Evolutionary conservation across 1,140 invertebrate species (phyloP).

Genomic region (Drosophila aff.): DNA sequence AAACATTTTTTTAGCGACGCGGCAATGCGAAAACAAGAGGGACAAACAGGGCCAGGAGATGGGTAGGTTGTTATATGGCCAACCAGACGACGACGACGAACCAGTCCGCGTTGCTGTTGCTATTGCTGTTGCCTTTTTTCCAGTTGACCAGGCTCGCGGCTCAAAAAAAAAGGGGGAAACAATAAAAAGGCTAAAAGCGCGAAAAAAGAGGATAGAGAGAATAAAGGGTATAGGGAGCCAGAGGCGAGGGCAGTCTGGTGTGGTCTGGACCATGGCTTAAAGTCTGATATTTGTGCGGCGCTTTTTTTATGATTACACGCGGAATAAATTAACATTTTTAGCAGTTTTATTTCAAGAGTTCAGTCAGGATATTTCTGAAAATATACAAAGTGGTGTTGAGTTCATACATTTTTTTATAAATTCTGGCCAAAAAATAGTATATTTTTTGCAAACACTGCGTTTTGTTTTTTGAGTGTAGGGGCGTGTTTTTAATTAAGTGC

Average conservation of each 20-base stretch:
- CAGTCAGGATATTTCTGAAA: not conserved
- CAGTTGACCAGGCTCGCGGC: constrained; percentile 76
- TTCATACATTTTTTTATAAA: not conserved
- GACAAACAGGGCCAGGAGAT: constrained; percentile 7
- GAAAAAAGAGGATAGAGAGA: constrained; percentile 22
- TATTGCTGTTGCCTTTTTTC: constrained; percentile 68
- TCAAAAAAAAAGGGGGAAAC: constrained; percentile 15
- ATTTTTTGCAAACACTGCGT: too few relatives aligned
- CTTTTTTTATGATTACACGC: constrained; percentile 13
- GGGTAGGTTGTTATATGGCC: constrained; percentile 21
- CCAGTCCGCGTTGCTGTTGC: constrained; percentile 22
- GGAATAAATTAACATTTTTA: not conserved
- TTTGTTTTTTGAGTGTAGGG: constrained; percentile 28
- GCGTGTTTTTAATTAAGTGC: constrained; percentile 80
- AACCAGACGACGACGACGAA: constrained; percentile 32
- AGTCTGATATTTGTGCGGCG: constrained; percentile 35
- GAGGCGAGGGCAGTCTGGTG: constrained; percentile 1
- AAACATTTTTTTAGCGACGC: constrained; percentile 64
- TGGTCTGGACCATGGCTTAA: constrained; percentile 33
- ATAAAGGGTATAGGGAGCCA: constrained; percentile 9
- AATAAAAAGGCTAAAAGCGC: constrained; percentile 46
- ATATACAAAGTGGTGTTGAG: not conserved
- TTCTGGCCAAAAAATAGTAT: too few relatives aligned
- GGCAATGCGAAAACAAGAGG: constrained; percentile 51
- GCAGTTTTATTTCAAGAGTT: not conserved